A percentile compares a stretch with the other conserved stretches of the same genome.
Conservation (phyloP, 2,797 vertebrate genomes). For the Diplodus sargus region DNA sequence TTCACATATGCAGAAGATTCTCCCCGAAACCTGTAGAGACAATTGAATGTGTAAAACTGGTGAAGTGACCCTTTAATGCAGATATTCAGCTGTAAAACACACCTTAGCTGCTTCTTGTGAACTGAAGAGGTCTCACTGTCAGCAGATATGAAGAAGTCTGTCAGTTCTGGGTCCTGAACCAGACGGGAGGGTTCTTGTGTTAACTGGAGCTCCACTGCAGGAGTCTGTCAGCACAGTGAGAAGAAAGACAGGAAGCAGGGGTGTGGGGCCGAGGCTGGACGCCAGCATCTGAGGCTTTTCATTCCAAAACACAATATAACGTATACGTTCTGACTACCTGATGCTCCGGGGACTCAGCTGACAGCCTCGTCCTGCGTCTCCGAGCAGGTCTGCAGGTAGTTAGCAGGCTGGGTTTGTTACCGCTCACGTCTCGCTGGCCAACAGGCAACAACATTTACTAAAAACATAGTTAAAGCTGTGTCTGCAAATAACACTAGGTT, state of each 20-base stretch:
- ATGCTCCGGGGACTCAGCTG: not conserved
- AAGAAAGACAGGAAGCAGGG: conserved; percentile 67
- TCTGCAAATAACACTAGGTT: not conserved
- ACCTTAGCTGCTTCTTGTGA: not conserved
- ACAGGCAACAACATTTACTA: not conserved
- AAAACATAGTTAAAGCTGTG: not conserved
- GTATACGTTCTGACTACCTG: conserved; percentile 21
- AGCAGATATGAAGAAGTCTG: not conserved
- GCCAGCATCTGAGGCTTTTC: conserved; percentile 37
- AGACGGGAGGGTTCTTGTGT: conserved; percentile 13
- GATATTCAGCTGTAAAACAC: not conserved
- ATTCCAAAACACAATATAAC: conserved; percentile 43
- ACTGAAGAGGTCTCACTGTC: too few species aligned
- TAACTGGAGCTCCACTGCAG: conserved; percentile 17
- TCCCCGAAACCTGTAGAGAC: too few species aligned
- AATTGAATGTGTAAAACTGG: too few species aligned
- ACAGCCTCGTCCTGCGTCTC: conserved; percentile 25
- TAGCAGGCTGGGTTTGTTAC: not conserved
- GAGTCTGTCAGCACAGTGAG: conserved; percentile 26
- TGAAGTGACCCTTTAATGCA: not conserved
- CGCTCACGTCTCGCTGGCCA: not conserved
- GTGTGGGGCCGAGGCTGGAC: conserved; percentile 40
- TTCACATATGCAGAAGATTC: too few species aligned
- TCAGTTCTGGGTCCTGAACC: not conserved
- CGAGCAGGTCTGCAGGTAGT: too few species aligned